Evolutionary conservation across 2,888 invertebrate genomes (phyloP), one percentile per base, ranked within the genome.

Genomic region (Parnassius glacialis): DNA sequence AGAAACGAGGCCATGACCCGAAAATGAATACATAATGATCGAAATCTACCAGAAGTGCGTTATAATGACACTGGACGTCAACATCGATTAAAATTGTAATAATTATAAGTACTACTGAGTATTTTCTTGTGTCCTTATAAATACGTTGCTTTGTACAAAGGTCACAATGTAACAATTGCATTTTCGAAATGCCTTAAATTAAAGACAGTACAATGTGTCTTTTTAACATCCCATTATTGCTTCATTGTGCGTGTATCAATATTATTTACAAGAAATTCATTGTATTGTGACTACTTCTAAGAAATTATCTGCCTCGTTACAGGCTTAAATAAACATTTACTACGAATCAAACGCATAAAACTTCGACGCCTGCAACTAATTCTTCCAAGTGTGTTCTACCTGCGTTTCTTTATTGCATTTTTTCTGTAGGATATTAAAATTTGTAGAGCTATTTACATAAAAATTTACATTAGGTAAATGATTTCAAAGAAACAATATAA

Each of bases 151-250:
- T 52, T 45, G n/a, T 45, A 25, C 34, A 25, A 34, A 34, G 13
- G 48, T 34, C 56, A 56, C 48, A 20, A 48, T 43, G 20, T 25
- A 25, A 16, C 42, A 50, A 43, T 50, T 13, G 48, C 54, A 55
- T 55, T 44, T 52, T 54, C 54, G 3, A 45, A 47, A 3, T 1
- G 48, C 48, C 48, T 13, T 2, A 48, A n/a, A 9, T 16, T 13
- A 13, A 56, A 41, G 10, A 10, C 41, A 34, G 25, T 13, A 44
- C 10, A 42, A 12, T 47, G 48, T 20, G 25, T 20, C 16, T 42
- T n/a, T 42, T 20, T 20, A 54, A 16, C 42, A 41, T 10, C 11
- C 20, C 11, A 25, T 55, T 60, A 60, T n/a, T n/a, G 48, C 16
- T 54, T 54, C 53, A 13, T 54, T 20, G 43, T 20, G 25, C 12